A percentile compares a stretch with the other conserved stretches of the same genome.
Conservation (phyloP, 2,797 vertebrate genomes). For the Loris lydekkerianus region DNA sequence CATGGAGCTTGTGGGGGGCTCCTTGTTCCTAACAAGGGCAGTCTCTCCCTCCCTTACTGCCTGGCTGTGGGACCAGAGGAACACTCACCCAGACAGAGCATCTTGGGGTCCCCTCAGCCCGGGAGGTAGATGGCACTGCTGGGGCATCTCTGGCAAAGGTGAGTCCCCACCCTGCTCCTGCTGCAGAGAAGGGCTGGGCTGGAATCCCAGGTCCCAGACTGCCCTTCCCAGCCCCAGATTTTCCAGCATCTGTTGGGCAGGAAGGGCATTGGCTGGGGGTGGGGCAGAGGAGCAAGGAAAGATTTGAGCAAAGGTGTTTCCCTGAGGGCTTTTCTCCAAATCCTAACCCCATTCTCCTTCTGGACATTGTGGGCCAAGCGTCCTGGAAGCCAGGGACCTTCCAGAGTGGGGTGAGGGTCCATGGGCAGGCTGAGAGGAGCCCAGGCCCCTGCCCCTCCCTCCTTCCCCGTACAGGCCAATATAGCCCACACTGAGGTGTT, state of each 20-base stretch:
- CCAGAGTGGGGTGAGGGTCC: background rate
- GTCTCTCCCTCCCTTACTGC: conserved; percentile 5
- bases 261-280: conserved; percentile 77
- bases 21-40: background rate
- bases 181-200: background rate
- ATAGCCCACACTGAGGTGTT: conserved; percentile 73
- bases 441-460: background rate
- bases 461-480: background rate
- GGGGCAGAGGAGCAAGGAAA: background rate
- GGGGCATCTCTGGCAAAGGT: background rate
- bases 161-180: conserved; percentile 38
- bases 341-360: background rate
- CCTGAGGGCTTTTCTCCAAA: background rate
- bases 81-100: conserved; percentile 76
- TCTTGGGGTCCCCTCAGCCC: conserved; percentile 53
- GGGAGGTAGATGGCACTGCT: background rate
- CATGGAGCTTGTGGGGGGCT: background rate
- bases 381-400: background rate
- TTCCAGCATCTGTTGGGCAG: conserved; percentile 86
- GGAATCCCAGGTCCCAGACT: conserved; percentile 40
- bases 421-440: background rate
- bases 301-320: background rate
- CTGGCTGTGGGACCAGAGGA: background rate
- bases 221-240: conserved; percentile 78
- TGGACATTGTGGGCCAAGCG: background rate